Evolutionary conservation across 2,888 invertebrate species (phyloP), one percentile per base, ranked within the genome.

Genomic region (Tupiocoris notatus): DNA sequence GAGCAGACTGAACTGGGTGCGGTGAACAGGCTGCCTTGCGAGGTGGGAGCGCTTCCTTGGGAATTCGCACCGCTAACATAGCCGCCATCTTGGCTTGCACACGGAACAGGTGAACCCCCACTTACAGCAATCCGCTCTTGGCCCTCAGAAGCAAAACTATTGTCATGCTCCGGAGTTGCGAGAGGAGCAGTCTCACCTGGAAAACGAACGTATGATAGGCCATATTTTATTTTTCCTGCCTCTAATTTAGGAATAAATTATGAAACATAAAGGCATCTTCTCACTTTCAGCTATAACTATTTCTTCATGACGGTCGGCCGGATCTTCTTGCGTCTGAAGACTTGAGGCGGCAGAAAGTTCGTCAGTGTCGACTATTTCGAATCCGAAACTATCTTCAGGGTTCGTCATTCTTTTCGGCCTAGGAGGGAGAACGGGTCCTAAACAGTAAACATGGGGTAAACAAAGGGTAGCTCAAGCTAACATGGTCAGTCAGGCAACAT

Each of bases 341-440:
- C 79, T 79, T 12, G 81, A 79, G 54, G 78, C 78, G 12, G 78
- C 77, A 25, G 79, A 86, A 79, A 87, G 87, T 82, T 93, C 94
- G 82, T 94, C 94, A 12, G 91, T 92, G 82, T 94, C 94, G 78
- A 94, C 90, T 77, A 94, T 88, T 83, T 94, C 94, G 83, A 93
- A 94, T 80, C 90, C 90, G 83, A 94, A 94, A 64, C 91, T 89
- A 83, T 93, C 93, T 83, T 93, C 92, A 18, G 88, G 88, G 78
- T 87, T 86, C 39, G 85, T 79, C 57, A 81, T 78, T 68, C 80
- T 80, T 70, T 80, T 81, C 16, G 82, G 82, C 67, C 81, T 77
- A 0, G 82, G 82, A 9, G 82, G 82, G n/a, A 81, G 76, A 7
- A 79, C 79, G 18, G 82, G 82, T 12, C 81, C 80, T 74, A 21